Conservation (phyloP, 2,113 vertebrate genomes). For the Carettochelys insculpta region DNA sequence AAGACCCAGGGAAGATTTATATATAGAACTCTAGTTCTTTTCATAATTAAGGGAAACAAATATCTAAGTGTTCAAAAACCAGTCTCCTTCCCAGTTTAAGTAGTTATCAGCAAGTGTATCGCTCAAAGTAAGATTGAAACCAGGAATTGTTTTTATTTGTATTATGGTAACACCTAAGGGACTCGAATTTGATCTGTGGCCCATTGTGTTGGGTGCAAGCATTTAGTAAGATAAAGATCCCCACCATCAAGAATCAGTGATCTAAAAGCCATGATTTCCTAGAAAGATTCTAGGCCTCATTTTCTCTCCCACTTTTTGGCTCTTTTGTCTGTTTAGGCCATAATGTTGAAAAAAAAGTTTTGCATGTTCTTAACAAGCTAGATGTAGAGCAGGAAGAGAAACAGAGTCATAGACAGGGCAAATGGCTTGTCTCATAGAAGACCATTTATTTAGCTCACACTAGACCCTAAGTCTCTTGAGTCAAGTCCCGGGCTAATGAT, state of each 20-base stretch:
- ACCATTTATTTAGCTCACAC: neutral
- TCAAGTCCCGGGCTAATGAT: neutral
- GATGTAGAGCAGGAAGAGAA: accelerated
- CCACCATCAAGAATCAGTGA: neutral
- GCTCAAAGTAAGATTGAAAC: neutral
- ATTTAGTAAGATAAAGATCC: neutral
- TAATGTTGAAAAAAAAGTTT: neutral
- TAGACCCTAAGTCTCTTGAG: accelerated
- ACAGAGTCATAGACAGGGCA: neutral
- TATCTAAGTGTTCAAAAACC: neutral
- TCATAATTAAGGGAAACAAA: neutral
- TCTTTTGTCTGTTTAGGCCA: neutral
- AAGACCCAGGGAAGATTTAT: neutral
- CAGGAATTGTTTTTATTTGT: neutral
- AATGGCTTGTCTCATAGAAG: neutral
- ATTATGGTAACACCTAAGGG: neutral
- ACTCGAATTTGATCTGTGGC: neutral
- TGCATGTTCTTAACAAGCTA: accelerated
- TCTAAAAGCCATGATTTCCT: neutral
- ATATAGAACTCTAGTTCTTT: neutral
- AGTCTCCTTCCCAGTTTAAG: neutral
- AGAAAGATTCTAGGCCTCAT: neutral
- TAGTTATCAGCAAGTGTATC: neutral
- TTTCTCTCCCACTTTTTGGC: neutral
- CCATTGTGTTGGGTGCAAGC: neutral